Conservation (phyloP, 2,888 invertebrate species). For the Alitta virens region DNA sequence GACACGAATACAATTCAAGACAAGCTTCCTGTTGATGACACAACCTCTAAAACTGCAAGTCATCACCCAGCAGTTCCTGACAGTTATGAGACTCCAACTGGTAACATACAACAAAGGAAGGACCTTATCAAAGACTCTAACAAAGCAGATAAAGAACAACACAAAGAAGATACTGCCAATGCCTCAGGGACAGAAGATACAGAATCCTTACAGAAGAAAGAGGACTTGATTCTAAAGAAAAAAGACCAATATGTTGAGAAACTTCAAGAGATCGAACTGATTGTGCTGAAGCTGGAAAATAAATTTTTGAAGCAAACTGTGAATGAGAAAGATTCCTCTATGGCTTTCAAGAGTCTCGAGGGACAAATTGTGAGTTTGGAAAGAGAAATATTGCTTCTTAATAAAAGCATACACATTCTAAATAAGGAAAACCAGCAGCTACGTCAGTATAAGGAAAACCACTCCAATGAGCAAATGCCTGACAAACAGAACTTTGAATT, state of each 20-base stretch:
- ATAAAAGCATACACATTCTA: constrained; percentile 36
- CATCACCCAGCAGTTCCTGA: no score
- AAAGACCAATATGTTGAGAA: background rate
- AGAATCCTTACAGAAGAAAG: background rate
- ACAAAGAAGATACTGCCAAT: no score
- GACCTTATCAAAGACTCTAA: no score
- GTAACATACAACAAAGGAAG: no score
- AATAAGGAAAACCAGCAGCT: constrained; percentile 37
- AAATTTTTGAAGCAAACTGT: constrained; percentile 37
- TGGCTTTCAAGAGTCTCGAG: constrained; percentile 38
- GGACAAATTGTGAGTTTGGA: constrained; percentile 44
- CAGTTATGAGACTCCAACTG: no score
- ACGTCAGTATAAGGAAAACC: constrained; percentile 8
- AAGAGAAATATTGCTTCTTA: constrained; percentile 43
- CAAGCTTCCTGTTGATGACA: no score
- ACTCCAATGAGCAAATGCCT: background rate
- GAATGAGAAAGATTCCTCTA: constrained; percentile 38
- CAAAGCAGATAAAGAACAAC: no score
- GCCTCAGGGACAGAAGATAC: no score
- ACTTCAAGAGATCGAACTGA: constrained; percentile 36
- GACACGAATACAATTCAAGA: no score
- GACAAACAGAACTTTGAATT: no score
- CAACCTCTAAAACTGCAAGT: no score
- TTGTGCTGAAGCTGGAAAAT: constrained; percentile 46
- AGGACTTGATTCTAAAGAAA: background rate